phyloP scores from a whole-genome alignment of 2,113 vertebrate species.

The Chaenogobius annularis region DNA sequence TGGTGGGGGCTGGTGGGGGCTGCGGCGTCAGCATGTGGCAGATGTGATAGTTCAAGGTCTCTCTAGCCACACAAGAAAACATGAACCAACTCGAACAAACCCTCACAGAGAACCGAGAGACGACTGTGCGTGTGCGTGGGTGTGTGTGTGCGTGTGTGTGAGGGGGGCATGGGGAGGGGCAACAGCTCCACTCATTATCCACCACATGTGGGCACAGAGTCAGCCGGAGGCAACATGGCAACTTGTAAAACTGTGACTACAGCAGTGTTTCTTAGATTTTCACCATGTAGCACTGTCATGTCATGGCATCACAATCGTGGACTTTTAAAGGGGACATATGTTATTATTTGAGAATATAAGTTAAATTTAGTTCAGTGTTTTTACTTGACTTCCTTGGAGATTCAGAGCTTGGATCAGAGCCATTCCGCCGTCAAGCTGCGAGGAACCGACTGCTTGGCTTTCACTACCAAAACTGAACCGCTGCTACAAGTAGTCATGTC shows the following conservation, averaged over 20 bases:
- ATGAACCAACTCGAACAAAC: slow-evolving; percentile 68
- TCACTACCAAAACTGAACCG: too few species aligned
- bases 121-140: too few species aligned
- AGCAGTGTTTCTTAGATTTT: not conserved
- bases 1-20: slow-evolving; percentile 16
- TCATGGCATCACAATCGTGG: too few species aligned
- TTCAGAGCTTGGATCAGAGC: not conserved
- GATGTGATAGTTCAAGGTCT: slow-evolving; percentile 75
- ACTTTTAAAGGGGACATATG: too few species aligned
- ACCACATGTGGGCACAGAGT: slow-evolving; percentile 41
- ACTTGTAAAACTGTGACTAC: slow-evolving; percentile 33
- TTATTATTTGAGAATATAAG: too few species aligned
- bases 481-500: not conserved
- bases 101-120: too few species aligned
- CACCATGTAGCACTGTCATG: not conserved
- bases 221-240: slow-evolving; percentile 1
- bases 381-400: too few species aligned
- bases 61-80: slow-evolving; percentile 79
- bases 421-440: not conserved
- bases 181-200: slow-evolving; percentile 54
- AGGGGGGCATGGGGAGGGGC: slow-evolving; percentile 5
- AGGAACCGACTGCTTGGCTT: not conserved
- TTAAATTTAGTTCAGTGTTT: too few species aligned
- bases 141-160: too few species aligned
- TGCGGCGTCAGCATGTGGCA: slow-evolving; percentile 81